Evolutionary conservation across 2,888 invertebrate species (phyloP).

Genomic region (Drosophila emarginata): DNA sequence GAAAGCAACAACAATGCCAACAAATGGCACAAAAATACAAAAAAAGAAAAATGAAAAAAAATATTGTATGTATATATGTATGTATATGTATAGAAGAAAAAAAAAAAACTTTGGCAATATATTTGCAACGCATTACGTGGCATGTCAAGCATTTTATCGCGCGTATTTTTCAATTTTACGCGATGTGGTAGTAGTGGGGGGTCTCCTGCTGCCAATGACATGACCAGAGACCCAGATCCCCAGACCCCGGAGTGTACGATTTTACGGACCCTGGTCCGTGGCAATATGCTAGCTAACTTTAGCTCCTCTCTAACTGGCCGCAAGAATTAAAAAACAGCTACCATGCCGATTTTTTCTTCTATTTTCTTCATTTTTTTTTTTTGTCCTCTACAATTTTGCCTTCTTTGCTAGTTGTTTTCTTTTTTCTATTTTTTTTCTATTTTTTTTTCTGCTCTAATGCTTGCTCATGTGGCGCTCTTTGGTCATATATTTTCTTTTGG

Average conservation of each 20-base stretch:
- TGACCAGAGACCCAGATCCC: not conserved
- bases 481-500: constrained; percentile 69
- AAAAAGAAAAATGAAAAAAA: constrained; percentile 12
- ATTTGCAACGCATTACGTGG: constrained; percentile 78
- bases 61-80: not conserved
- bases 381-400: constrained; percentile 23
- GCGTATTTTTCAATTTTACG: constrained; percentile 75
- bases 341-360: constrained; percentile 26
- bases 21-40: constrained; percentile 11
- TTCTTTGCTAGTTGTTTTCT: constrained; percentile 23
- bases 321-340: constrained; percentile 38
- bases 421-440: constrained; percentile 16
- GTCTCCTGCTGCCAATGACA: constrained; percentile 36
- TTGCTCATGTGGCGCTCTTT: constrained; percentile 52
- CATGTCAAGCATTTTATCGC: constrained; percentile 78
- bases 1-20: constrained; percentile 42
- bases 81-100: too few species aligned
- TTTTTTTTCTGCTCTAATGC: constrained; percentile 55
- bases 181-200: constrained; percentile 25
- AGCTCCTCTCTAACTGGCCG: not conserved
- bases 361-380: constrained; percentile 5
- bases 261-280: not conserved
- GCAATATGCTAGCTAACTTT: constrained; percentile 41
- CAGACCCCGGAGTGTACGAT: not conserved
- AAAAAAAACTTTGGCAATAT: constrained; percentile 73